Evolutionary conservation across 2,113 vertebrate genomes (phyloP).

Genomic region (Xenus cinereus): DNA sequence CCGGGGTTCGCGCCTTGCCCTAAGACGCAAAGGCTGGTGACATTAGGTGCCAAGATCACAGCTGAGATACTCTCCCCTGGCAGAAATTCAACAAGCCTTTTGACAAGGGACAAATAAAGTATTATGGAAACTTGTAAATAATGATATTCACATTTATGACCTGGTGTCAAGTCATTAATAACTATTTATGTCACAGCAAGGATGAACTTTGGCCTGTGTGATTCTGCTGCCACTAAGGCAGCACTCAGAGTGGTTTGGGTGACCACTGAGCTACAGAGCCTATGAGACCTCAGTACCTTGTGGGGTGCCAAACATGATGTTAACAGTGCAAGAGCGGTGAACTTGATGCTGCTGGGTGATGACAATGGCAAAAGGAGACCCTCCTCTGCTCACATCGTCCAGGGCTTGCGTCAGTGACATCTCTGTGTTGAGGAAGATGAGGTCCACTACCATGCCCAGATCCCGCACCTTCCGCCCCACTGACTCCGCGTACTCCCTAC

Average conservation of each 20-base stretch:
- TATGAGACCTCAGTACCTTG: conserved; percentile 82
- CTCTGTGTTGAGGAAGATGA: conserved; percentile 99
- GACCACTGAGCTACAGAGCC: not conserved
- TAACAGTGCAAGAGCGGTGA: conserved; percentile 96
- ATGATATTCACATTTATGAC: not conserved
- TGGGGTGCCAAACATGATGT: conserved; percentile 96
- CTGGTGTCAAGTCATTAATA: not conserved
- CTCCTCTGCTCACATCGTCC: conserved; percentile 94
- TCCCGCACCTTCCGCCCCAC: conserved; percentile 96
- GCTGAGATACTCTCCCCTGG: not conserved
- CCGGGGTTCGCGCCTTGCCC: not conserved
- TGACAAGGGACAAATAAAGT: not conserved
- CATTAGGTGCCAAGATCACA: not conserved
- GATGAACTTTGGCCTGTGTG: not conserved
- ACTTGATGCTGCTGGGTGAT: conserved; percentile 98
- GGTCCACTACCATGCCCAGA: conserved; percentile 96
- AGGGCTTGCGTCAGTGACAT: conserved; percentile 94
- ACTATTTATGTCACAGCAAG: not conserved
- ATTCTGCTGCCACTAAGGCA: not conserved
- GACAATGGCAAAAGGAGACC: conserved; percentile 95
- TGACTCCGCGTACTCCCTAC: conserved; percentile 94
- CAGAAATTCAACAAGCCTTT: not conserved
- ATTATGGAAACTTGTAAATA: not conserved
- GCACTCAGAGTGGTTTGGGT: not conserved
- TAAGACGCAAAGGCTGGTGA: not conserved